Evolutionary conservation across 2,113 vertebrate genomes (phyloP), one percentile per base, ranked within the genome.

Genomic region (Accipiter cooperii): DNA sequence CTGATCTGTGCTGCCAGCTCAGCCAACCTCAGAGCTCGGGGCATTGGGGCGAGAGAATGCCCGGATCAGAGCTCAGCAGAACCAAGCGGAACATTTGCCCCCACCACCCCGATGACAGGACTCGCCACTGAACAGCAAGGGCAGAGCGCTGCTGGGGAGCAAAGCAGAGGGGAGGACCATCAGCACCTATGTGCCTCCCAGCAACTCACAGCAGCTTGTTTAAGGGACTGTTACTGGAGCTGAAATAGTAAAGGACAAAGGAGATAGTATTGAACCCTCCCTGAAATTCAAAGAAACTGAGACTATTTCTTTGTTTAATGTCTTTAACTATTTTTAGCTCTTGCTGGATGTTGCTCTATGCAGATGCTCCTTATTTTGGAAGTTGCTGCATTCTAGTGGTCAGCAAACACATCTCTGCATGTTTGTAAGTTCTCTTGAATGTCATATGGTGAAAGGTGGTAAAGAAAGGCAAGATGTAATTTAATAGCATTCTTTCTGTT

Each of bases 21-120:
- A 1, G 81, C n/a, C 33, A 16, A 3, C 57, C 24, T 65, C 3
- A 0, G n/a, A 19, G 33, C 51, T 38, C 5, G 3, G 29, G 36
- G 22, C 4, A 0, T 0, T 5, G 26, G 40, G 60, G 14, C 2
- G 0, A 38, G 34, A 10, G 63, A 73, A 21, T 1, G 14, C 9
- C 33, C 11, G 8, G 73, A 26, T 7, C 47, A 38, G 83, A 42
- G 52, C 70, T 74, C 76, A 25, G 63, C 54, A 74, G 52, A 65
- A 4, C 28, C 33, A 11, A 7, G 2, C 3, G 29, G 13, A 63
- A 42, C 8, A 0, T 28, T 65, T 31, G 1, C 12, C 46, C n/a
- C 47, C 1, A 0, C 33, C 1, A 5, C 10, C 36, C 38, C 12
- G 1, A 36, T 7, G 57, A 54, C 26, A 54, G 26, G 52, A 29